phyloP scores from a whole-genome alignment of 2,113 vertebrate species.

The Gavia stellata region DNA sequence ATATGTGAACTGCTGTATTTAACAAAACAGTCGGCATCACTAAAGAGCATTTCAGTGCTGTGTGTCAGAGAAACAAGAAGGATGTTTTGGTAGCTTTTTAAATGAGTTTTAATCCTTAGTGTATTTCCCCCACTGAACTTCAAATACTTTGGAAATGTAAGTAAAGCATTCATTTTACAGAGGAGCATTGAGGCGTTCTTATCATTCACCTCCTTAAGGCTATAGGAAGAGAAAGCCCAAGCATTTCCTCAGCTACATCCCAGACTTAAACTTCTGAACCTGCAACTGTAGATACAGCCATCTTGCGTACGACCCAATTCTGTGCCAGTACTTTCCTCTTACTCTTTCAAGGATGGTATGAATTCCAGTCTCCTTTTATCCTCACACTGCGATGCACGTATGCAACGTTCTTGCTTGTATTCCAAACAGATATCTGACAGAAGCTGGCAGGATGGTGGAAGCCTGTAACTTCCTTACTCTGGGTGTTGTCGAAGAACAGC shows the following conservation, averaged over 20 bases:
- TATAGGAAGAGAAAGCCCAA: neutral
- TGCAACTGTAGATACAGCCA: neutral
- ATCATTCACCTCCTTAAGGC: neutral
- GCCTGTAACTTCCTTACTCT: neutral
- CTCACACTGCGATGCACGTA: neutral
- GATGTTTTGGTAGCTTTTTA: neutral
- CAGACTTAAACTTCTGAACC: neutral
- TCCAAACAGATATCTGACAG: neutral
- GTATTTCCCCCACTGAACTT: neutral
- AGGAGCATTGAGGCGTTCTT: neutral
- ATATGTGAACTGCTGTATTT: neutral
- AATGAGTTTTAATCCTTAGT: neutral
- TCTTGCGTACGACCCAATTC: neutral
- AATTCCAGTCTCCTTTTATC: neutral
- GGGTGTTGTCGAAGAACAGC: neutral
- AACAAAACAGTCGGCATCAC: neutral
- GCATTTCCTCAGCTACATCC: neutral
- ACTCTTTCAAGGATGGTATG: neutral
- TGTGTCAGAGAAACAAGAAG: neutral
- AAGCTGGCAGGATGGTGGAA: slow-evolving; percentile 13
- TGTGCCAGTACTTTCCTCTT: neutral
- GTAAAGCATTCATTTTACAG: neutral
- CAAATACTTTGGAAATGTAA: neutral
- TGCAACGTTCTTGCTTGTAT: neutral
- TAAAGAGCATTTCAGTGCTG: neutral